Conservation (phyloP, 2,888 invertebrate genomes). For the Drosophila nigricruria region DNA sequence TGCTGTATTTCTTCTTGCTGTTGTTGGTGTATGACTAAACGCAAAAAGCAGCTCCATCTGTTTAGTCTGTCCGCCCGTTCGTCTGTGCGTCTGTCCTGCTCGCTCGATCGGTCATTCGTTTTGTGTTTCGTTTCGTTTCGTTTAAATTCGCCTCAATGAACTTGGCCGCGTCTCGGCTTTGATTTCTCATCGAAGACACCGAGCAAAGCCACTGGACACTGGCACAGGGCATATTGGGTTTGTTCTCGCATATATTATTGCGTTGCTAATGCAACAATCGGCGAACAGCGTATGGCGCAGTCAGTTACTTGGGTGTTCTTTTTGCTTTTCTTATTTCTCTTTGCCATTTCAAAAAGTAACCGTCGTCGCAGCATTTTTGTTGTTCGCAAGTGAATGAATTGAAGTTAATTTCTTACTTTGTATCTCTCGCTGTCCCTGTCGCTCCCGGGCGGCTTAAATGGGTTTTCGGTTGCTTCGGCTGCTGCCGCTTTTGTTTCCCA, state of each 20-base stretch:
- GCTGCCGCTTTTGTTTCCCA: background rate
- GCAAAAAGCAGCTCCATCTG: constrained; percentile 33
- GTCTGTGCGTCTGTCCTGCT: background rate
- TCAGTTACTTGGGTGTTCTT: constrained; percentile 2
- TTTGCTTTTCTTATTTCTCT: constrained; percentile 7
- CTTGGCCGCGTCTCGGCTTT: constrained; percentile 43
- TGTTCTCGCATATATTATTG: background rate
- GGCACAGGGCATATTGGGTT: constrained; percentile 1
- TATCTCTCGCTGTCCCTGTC: background rate
- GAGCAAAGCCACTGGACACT: constrained; percentile 10
- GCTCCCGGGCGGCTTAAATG: background rate
- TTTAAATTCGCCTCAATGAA: constrained; percentile 50
- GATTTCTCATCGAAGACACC: constrained; percentile 45
- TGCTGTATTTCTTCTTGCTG: constrained; percentile 10
- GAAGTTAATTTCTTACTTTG: constrained; percentile 8
- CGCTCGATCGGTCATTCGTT: constrained; percentile 13
- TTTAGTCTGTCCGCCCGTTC: constrained; percentile 3
- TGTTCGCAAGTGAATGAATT: constrained; percentile 36
- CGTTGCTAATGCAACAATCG: background rate
- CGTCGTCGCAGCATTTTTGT: constrained; percentile 42
- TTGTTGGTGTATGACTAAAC: constrained; percentile 63
- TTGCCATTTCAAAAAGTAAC: constrained; percentile 55
- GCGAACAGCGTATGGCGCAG: constrained; percentile 1
- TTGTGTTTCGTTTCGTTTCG: constrained; percentile 26
- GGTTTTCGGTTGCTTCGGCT: background rate